Evolutionary conservation across 2,113 vertebrate species (phyloP).

Genomic region (Burhinus bistriatus): DNA sequence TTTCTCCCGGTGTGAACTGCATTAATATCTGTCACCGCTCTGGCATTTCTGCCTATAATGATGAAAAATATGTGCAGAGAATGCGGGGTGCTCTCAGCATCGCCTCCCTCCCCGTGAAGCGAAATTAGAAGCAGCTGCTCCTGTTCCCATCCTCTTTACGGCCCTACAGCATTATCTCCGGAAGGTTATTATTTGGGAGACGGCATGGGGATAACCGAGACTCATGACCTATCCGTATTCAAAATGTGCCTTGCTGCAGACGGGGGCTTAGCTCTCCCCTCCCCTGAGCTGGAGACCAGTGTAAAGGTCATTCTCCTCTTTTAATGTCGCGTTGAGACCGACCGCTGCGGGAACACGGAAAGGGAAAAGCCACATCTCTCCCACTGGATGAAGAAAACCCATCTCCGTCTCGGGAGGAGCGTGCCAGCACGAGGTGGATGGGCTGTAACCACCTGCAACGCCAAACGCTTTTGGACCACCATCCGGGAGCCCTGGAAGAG

Average conservation of each 20-base stretch:
- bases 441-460: not conserved
- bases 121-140: conserved; percentile 52
- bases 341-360: not conserved
- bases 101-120: conserved; percentile 1
- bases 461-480: fast-evolving
- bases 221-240: not conserved
- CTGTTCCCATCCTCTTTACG: not conserved
- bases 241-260: not conserved
- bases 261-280: not conserved
- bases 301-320: conserved; percentile 36
- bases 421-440: not conserved
- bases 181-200: not conserved
- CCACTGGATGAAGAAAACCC: fast-evolving
- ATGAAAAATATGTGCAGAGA: conserved; percentile 76
- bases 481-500: not conserved
- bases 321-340: not conserved
- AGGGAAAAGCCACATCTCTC: not conserved
- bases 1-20: conserved; percentile 76
- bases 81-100: conserved; percentile 50
- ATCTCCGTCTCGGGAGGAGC: fast-evolving
- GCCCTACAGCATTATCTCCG: not conserved
- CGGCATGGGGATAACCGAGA: not conserved
- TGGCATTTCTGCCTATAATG: conserved; percentile 81
- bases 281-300: not conserved
- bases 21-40: conserved; percentile 77